These are phyloP conservation scores for Calyptomena viridis DNA, from an alignment of 2,113 vertebrate species.

Conservation along the genomic window DNA sequence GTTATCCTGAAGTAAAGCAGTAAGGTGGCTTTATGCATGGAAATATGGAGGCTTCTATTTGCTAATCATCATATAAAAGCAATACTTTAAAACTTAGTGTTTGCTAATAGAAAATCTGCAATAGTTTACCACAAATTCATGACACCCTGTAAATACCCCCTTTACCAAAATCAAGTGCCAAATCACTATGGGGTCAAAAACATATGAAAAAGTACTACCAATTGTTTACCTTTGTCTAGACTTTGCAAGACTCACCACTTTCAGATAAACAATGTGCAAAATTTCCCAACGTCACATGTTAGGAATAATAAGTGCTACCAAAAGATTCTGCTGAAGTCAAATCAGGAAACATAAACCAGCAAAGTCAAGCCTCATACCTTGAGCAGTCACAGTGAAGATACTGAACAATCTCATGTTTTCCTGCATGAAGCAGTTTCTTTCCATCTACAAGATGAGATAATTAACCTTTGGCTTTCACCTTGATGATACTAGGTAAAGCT, in stretches of 20 bases:
- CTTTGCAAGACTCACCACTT: conserved; percentile 82
- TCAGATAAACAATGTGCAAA: conserved; percentile 78
- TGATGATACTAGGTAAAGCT: conserved; percentile 21
- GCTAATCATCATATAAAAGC: conserved; percentile 73
- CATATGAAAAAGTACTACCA: conserved; percentile 39
- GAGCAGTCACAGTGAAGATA: conserved; percentile 66
- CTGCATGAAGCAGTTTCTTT: conserved; percentile 49
- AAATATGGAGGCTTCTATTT: conserved; percentile 69
- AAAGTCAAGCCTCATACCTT: conserved; percentile 62
- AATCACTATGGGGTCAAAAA: conserved; percentile 73
- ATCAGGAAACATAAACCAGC: not conserved
- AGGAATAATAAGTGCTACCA: conserved; percentile 73
- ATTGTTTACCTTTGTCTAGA: conserved; percentile 65
- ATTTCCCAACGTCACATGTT: conserved; percentile 57
- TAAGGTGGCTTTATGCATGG: conserved; percentile 77
- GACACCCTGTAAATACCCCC: conserved; percentile 73
- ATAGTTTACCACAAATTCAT: conserved; percentile 66
- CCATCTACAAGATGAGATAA: not conserved
- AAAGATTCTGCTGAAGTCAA: conserved; percentile 57
- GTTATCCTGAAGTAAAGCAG: conserved; percentile 75
- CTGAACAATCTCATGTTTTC: conserved; percentile 10
- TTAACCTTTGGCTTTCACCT: conserved; percentile 16
- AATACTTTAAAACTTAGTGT: conserved; percentile 88
- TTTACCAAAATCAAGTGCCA: conserved; percentile 75
- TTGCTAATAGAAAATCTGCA: conserved; percentile 73